Conservation (phyloP, 2,888 invertebrate species). For the Vanessa cardui region DNA sequence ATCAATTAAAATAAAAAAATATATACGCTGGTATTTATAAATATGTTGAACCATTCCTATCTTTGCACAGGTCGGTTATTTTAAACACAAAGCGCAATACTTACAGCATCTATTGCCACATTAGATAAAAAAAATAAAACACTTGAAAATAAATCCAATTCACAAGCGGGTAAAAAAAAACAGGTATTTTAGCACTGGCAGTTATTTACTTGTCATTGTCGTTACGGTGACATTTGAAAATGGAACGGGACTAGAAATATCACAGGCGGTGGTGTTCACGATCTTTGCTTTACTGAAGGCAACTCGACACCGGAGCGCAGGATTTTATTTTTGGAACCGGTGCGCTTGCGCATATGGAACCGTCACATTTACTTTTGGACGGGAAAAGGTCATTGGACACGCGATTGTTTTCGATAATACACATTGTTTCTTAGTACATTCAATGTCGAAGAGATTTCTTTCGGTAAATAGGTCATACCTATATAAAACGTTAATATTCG, state of each 20-base stretch:
- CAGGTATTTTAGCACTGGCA: conserved; percentile 35
- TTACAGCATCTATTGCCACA: conserved; percentile 72
- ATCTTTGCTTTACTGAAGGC: conserved; percentile 66
- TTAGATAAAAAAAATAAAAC: conserved; percentile 52
- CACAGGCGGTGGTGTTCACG: conserved; percentile 67
- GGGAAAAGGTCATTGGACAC: conserved; percentile 80
- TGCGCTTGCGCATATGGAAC: conserved; percentile 59
- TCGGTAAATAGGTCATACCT: conserved; percentile 23
- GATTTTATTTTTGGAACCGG: conserved; percentile 68
- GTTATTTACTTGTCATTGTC: conserved; percentile 73
- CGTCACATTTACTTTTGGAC: conserved; percentile 77
- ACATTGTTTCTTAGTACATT: conserved; percentile 37
- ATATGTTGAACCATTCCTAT: background rate
- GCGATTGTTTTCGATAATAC: conserved; percentile 53
- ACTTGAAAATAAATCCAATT: conserved; percentile 61
- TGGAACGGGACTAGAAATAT: conserved; percentile 66
- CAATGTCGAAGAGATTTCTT: conserved; percentile 36
- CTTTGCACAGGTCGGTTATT: conserved; percentile 18
- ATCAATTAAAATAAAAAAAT: background rate
- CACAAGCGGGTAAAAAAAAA: conserved; percentile 57
- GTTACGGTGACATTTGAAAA: conserved; percentile 41
- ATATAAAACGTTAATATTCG: too few species aligned
- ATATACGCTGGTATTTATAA: background rate
- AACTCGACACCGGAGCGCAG: conserved; percentile 71
- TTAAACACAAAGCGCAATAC: conserved; percentile 58